phyloP scores from a whole-genome alignment of 2,113 vertebrate species.

The Tachuris rubrigastra region DNA sequence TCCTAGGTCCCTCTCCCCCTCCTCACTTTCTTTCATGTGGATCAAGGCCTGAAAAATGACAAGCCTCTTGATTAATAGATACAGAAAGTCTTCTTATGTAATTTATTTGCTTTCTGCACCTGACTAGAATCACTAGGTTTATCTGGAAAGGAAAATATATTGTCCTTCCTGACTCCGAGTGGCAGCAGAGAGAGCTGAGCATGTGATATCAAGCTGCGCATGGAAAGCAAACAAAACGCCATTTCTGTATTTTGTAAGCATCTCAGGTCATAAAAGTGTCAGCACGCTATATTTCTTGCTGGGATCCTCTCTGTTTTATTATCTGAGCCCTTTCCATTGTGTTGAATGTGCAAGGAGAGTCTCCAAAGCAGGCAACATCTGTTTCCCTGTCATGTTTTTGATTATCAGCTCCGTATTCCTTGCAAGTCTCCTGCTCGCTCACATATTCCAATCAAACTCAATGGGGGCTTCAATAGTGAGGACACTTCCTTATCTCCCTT shows the following conservation, averaged over 20 bases:
- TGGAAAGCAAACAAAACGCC: slow-evolving; percentile 74
- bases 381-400: slow-evolving; percentile 68
- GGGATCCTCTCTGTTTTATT: slow-evolving; percentile 71
- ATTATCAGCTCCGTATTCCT: slow-evolving; percentile 66
- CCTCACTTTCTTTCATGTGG: slow-evolving; percentile 74
- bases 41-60: slow-evolving; percentile 78
- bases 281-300: slow-evolving; percentile 76
- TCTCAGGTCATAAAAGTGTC: slow-evolving; percentile 80
- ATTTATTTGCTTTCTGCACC: slow-evolving; percentile 84
- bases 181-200: slow-evolving; percentile 73
- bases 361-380: slow-evolving; percentile 71
- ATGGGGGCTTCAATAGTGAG: slow-evolving; percentile 36
- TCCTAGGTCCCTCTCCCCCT: background rate
- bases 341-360: slow-evolving; percentile 62
- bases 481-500: slow-evolving; percentile 56
- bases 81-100: slow-evolving; percentile 70
- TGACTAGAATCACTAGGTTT: slow-evolving; percentile 77
- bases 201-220: slow-evolving; percentile 72
- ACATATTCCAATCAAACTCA: slow-evolving; percentile 51
- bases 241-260: slow-evolving; percentile 77
- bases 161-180: slow-evolving; percentile 74
- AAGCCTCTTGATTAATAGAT: slow-evolving; percentile 75
- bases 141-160: slow-evolving; percentile 76
- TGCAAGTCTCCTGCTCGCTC: slow-evolving; percentile 36
- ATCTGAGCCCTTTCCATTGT: slow-evolving; percentile 65